Percentiles rank a stretch among this genome's conserved stretches.
phyloP scores from a whole-genome alignment of 2,797 vertebrate genomes.

The Eleutherodactylus coqui region DNA sequence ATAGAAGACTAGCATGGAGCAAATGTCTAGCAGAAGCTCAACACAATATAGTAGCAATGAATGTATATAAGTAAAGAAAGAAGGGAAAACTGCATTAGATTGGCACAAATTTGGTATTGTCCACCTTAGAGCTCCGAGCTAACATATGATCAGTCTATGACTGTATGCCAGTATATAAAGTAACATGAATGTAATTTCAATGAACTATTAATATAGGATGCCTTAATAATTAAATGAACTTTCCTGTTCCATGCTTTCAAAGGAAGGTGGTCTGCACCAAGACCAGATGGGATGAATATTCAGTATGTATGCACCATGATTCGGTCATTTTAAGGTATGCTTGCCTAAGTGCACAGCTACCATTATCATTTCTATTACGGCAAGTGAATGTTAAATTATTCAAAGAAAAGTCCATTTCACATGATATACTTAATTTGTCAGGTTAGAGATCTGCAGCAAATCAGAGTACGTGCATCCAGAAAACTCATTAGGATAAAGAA shows the following conservation, averaged over 20 bases:
- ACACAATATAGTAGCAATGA: not conserved
- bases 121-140: not conserved
- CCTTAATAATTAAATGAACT: not conserved
- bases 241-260: not conserved
- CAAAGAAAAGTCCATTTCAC: not conserved
- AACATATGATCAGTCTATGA: not conserved
- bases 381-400: not conserved
- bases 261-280: no score
- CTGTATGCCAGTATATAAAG: not conserved
- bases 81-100: not conserved
- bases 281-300: no score
- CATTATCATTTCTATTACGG: not conserved
- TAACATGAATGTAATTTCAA: not conserved
- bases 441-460: not conserved
- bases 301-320: not conserved
- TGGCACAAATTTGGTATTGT: not conserved
- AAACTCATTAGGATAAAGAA: not conserved
- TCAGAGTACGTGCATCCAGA: not conserved
- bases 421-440: not conserved
- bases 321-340: not conserved
- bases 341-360: not conserved
- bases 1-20: not conserved
- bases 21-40: slow-evolving; percentile 2
- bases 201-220: not conserved
- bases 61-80: not conserved